Evolutionary conservation across 2,113 vertebrate genomes (phyloP).

Genomic region (Pipa parva): DNA sequence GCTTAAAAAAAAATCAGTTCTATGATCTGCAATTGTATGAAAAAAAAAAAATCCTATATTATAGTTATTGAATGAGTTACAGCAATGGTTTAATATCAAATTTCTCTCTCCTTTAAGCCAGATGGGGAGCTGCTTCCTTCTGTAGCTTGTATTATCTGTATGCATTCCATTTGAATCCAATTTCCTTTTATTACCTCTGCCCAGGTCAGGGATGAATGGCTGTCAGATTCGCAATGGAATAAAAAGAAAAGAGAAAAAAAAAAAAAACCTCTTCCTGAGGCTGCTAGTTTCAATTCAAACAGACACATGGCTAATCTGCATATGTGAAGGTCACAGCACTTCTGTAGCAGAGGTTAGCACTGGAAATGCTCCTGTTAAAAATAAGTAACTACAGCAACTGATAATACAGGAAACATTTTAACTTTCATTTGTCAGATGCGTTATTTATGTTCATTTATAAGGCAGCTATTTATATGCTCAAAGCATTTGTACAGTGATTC

Average conservation of each 20-base stretch:
- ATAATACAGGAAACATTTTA: slow-evolving; percentile 42
- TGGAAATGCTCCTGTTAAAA: slow-evolving; percentile 60
- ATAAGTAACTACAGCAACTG: slow-evolving; percentile 25
- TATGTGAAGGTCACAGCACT: slow-evolving; percentile 81
- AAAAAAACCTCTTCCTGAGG: slow-evolving; percentile 59
- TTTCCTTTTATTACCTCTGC: slow-evolving; percentile 60
- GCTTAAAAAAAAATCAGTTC: background rate
- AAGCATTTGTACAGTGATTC: too few species aligned
- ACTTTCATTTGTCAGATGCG: too few species aligned
- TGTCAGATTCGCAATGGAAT: slow-evolving; percentile 59
- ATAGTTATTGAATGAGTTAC: too few species aligned
- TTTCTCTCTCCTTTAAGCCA: slow-evolving; percentile 13
- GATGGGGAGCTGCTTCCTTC: slow-evolving; percentile 25
- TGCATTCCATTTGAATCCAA: slow-evolving; percentile 53
- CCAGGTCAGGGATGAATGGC: slow-evolving; percentile 66
- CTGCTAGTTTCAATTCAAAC: slow-evolving; percentile 64
- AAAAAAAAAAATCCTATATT: background rate
- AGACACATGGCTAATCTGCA: slow-evolving; percentile 88
- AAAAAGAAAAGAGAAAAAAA: slow-evolving; percentile 49
- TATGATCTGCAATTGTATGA: background rate
- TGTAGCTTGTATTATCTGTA: slow-evolving; percentile 44
- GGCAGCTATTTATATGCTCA: too few species aligned
- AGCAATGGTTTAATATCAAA: slow-evolving; percentile 8
- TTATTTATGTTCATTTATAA: too few species aligned
- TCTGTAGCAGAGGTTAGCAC: slow-evolving; percentile 67